Conservation (phyloP, 2,888 invertebrate species). For the Deilephila porcellus region DNA sequence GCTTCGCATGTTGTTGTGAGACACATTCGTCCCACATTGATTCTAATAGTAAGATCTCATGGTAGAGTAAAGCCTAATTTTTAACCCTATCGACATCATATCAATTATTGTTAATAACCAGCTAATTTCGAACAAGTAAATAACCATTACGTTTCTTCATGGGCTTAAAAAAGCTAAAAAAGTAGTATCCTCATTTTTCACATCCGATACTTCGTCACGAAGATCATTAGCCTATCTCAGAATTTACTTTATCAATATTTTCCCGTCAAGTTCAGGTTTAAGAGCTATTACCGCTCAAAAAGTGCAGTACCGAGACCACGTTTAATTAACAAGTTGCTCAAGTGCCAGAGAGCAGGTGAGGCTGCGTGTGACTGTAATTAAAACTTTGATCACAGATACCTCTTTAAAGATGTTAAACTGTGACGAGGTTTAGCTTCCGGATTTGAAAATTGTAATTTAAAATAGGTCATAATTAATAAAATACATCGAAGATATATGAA, state of each 20-base stretch:
- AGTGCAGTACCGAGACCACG: slow-evolving; percentile 35
- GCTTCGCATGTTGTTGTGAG: too few relatives aligned
- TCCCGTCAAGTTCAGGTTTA: background rate
- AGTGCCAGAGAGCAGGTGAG: slow-evolving; percentile 48
- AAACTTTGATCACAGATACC: slow-evolving; percentile 41
- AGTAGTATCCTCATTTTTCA: background rate
- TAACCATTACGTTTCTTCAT: too few relatives aligned
- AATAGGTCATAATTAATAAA: background rate
- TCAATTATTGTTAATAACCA: too few relatives aligned
- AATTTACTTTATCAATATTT: background rate
- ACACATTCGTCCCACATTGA: too few relatives aligned
- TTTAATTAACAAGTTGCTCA: slow-evolving; percentile 50
- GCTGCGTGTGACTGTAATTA: slow-evolving; percentile 51
- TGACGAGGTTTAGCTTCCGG: background rate
- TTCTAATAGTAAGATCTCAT: too few relatives aligned
- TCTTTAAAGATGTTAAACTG: slow-evolving; percentile 14
- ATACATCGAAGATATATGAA: too few relatives aligned
- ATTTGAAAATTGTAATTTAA: background rate
- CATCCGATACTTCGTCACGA: background rate
- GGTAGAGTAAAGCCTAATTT: too few relatives aligned
- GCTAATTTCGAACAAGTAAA: too few relatives aligned
- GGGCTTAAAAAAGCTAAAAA: too few relatives aligned
- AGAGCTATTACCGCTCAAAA: slow-evolving; percentile 7
- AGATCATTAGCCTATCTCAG: background rate
- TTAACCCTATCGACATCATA: too few relatives aligned